Conservation (phyloP, 2,888 invertebrate species). For the Ashinkailepas kermadecensis region DNA sequence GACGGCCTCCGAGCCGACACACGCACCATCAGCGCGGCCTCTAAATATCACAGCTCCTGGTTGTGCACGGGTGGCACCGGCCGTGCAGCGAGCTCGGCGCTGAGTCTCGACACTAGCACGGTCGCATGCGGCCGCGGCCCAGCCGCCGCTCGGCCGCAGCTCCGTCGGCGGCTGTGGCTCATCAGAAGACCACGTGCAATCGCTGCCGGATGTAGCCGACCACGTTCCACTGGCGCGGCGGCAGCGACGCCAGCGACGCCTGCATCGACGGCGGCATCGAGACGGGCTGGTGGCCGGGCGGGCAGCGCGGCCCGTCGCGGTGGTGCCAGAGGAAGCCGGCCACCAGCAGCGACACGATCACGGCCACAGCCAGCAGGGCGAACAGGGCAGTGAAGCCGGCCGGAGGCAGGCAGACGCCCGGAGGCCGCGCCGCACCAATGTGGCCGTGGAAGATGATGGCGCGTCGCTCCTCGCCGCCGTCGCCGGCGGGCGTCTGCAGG, state of each 20-base stretch:
- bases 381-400: slow-evolving; percentile 84
- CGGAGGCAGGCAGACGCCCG: slow-evolving; percentile 79
- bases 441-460: slow-evolving; percentile 46
- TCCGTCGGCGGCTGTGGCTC: neutral
- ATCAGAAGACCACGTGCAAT: slow-evolving; percentile 15
- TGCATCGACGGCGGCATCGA: neutral
- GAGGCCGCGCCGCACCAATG: slow-evolving; percentile 68
- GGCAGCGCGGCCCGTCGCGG: slow-evolving; percentile 40
- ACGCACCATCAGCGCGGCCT: too few species aligned
- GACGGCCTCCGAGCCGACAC: too few species aligned
- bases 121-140: neutral
- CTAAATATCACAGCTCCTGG: too few species aligned
- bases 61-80: too few species aligned
- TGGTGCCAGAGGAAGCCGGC: slow-evolving; percentile 73
- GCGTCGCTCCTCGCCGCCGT: slow-evolving; percentile 34
- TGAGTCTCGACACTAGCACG: neutral
- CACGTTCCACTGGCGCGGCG: slow-evolving; percentile 5
- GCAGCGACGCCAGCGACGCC: neutral
- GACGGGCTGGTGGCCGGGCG: neutral
- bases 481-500: slow-evolving; percentile 71
- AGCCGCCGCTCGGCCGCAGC: neutral
- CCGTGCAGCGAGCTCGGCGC: neutral
- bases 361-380: slow-evolving; percentile 76
- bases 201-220: slow-evolving; percentile 12
- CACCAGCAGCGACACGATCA: slow-evolving; percentile 75